Conservation (phyloP, 2,888 invertebrate species). For the Stenodera caucasica region DNA sequence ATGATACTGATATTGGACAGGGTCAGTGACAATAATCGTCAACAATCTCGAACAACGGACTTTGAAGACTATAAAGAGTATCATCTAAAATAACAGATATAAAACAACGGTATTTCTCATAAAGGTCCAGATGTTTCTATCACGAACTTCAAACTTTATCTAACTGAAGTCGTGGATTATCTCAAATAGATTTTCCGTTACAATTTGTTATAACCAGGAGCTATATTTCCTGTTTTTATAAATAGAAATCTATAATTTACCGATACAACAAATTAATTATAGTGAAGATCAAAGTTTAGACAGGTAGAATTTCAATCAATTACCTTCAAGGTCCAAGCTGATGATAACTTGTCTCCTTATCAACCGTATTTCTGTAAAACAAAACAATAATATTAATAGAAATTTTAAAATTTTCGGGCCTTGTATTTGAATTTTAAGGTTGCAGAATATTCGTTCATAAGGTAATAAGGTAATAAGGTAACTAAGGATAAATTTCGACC, state of each 20-base stretch:
- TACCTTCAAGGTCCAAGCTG: not conserved
- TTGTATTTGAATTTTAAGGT: not conserved
- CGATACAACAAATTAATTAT: not conserved
- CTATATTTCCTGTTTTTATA: not conserved
- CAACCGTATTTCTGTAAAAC: not conserved
- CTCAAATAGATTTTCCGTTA: constrained; percentile 1
- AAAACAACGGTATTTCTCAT: constrained; percentile 15
- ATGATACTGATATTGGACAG: not conserved
- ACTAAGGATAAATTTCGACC: not conserved
- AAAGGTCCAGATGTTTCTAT: constrained; percentile 20
- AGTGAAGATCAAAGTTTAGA: no score
- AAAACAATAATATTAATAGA: not conserved
- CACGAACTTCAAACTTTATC: constrained; percentile 14
- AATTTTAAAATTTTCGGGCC: not conserved
- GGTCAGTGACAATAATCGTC: constrained; percentile 1
- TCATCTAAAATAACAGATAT: not conserved
- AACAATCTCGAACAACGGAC: not conserved
- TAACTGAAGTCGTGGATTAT: not conserved
- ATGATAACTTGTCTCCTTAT: not conserved
- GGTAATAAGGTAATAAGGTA: no score
- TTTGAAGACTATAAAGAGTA: not conserved
- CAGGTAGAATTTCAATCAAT: not conserved
- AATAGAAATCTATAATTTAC: constrained; percentile 7
- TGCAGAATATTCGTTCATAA: not conserved
- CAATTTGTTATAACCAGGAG: not conserved